phyloP scores from a whole-genome alignment of 2,797 vertebrate species.

The Alectoris magna region DNA sequence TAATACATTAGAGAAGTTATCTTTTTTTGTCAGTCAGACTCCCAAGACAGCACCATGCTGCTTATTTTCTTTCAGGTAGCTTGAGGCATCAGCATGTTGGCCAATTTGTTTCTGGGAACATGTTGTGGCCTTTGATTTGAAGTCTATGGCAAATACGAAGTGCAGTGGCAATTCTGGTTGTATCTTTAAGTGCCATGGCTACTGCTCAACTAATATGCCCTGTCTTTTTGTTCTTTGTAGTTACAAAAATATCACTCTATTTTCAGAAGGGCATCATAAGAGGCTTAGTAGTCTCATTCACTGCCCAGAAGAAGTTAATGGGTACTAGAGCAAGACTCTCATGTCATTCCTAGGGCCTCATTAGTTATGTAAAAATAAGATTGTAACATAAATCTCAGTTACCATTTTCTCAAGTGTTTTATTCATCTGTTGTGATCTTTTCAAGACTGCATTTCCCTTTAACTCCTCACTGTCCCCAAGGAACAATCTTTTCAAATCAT shows the following conservation, averaged over 20 bases:
- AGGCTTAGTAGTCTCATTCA: neutral
- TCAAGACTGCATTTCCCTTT: neutral
- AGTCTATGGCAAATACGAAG: neutral
- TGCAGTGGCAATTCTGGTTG: neutral
- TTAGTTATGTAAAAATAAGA: neutral
- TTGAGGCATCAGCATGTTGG: neutral
- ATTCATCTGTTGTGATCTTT: neutral
- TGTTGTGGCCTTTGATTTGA: neutral
- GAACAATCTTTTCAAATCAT: neutral
- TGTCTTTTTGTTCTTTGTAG: neutral
- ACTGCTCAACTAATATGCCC: neutral
- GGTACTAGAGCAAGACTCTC: neutral
- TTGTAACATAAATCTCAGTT: neutral
- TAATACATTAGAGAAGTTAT: neutral
- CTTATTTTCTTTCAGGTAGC: neutral
- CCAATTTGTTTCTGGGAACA: neutral
- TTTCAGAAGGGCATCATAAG: neutral
- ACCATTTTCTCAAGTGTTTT: neutral
- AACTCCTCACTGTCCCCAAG: neutral
- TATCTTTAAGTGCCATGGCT: neutral
- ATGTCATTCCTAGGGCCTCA: neutral
- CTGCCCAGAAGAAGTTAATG: neutral
- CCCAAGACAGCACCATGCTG: neutral
- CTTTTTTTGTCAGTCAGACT: neutral
- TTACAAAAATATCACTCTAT: neutral